phyloP scores from a whole-genome alignment of 2,113 vertebrate genomes.

The Embiotoca jacksoni region DNA sequence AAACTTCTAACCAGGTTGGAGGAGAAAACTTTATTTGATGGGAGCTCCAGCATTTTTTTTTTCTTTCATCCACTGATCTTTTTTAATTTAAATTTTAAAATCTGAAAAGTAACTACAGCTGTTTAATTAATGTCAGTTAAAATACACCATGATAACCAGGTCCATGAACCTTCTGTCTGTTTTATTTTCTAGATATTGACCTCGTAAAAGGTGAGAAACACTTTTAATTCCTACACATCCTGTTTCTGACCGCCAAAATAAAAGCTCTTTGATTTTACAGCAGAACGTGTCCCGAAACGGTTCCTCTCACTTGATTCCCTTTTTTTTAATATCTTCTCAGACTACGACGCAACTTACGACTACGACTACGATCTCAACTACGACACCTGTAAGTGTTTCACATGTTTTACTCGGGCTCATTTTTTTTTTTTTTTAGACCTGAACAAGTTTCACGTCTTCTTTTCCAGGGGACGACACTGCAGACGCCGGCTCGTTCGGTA shows the following conservation, averaged over 20 bases:
- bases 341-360: constrained; percentile 79
- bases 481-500: constrained; percentile 64
- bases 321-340: constrained; percentile 51
- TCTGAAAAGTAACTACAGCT: too few species aligned
- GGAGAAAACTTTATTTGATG: too few species aligned
- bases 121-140: too few species aligned
- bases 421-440: too few species aligned
- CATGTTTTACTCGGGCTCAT: too few species aligned
- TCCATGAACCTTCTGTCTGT: neutral
- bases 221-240: neutral
- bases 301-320: neutral
- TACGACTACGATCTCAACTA: constrained; percentile 82
- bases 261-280: neutral
- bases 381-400: constrained; percentile 76
- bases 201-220: constrained; percentile 76
- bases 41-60: too few species aligned
- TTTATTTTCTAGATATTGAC: constrained; percentile 74
- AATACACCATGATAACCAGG: neutral
- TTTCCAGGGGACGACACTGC: constrained; percentile 66
- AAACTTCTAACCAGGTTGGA: too few species aligned
- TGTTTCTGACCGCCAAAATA: neutral
- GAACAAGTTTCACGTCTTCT: too few species aligned
- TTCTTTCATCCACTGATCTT: too few species aligned
- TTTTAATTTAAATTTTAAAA: too few species aligned
- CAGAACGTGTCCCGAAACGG: neutral